phyloP scores from a whole-genome alignment of 92 coral and sea anemone genomes.

The Parazoanthus darwini region DNA sequence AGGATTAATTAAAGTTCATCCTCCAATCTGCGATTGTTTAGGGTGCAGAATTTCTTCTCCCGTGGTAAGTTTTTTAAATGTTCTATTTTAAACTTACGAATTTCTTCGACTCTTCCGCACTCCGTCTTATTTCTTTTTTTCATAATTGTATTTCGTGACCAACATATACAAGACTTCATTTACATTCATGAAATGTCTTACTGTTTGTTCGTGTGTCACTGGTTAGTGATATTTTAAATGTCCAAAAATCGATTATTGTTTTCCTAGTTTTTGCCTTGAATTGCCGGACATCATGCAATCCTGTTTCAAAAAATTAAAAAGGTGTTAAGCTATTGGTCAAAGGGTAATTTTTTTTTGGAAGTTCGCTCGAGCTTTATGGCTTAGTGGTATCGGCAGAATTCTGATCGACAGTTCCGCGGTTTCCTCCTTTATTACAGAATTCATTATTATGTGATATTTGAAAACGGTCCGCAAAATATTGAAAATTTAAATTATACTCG shows the following conservation, averaged over 20 bases:
- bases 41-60: constrained; percentile 99
- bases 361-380: background rate
- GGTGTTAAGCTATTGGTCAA: background rate
- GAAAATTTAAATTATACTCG: constrained; percentile 44
- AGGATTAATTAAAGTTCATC: constrained; percentile 93
- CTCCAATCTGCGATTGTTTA: constrained; percentile 98
- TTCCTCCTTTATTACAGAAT: constrained; percentile 31
- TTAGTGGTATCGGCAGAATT: constrained; percentile 16
- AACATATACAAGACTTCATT: constrained; percentile 21
- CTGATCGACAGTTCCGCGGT: constrained; percentile 33
- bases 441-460: constrained; percentile 46
- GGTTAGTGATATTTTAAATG: constrained; percentile 24
- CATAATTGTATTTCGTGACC: constrained; percentile 39
- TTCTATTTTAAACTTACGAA: background rate
- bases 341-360: background rate
- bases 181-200: constrained; percentile 18
- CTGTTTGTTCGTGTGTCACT: background rate
- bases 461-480: constrained; percentile 36
- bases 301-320: background rate
- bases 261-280: background rate
- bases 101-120: constrained; percentile 8
- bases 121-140: background rate
- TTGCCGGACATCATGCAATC: background rate
- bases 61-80: constrained; percentile 73
- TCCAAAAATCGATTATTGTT: constrained; percentile 3